These are phyloP conservation scores for Hippocampus abdominalis DNA, from an alignment of 2,113 vertebrate genomes.

Conservation along the genomic window DNA sequence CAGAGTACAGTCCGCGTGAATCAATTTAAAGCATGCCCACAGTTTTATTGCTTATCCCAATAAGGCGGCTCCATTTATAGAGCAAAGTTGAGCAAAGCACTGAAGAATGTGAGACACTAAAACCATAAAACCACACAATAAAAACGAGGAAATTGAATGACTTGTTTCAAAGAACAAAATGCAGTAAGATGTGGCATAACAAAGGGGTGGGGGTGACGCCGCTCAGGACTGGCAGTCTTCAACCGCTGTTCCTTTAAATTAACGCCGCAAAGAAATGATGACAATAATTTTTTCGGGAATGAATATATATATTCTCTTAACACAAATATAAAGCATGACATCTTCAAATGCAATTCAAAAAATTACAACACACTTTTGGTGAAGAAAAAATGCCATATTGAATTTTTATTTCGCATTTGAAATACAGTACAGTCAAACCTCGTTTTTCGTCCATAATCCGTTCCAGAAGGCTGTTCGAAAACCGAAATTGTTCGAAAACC, in stretches of 20 bases:
- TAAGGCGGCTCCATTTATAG: not conserved
- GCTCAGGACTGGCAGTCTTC: not conserved
- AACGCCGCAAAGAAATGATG: not conserved
- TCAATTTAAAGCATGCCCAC: not conserved
- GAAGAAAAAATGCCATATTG: not conserved
- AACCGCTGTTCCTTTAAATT: not conserved
- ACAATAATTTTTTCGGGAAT: not conserved
- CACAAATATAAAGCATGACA: conserved; percentile 5
- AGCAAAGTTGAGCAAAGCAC: not conserved
- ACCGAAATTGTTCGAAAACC: too few relatives aligned
- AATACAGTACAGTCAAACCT: too few relatives aligned
- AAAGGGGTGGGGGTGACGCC: not conserved
- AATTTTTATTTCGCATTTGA: conserved; percentile 3
- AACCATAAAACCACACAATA: not conserved
- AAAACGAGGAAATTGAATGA: not conserved
- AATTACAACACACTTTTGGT: not conserved
- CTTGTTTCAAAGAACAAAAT: conserved; percentile 1
- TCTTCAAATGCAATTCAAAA: conserved; percentile 23
- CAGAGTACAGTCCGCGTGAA: not conserved
- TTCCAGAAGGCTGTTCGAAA: too few relatives aligned
- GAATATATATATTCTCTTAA: not conserved
- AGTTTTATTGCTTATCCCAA: not conserved
- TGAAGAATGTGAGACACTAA: not conserved
- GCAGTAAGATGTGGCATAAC: not conserved
- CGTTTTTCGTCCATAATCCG: too few relatives aligned